A percentile compares a stretch with the other conserved stretches of the same genome.
phyloP scores from a whole-genome alignment of 53 echinoderm and acorn worm genomes.

The Mesocentrotus franciscanus region DNA sequence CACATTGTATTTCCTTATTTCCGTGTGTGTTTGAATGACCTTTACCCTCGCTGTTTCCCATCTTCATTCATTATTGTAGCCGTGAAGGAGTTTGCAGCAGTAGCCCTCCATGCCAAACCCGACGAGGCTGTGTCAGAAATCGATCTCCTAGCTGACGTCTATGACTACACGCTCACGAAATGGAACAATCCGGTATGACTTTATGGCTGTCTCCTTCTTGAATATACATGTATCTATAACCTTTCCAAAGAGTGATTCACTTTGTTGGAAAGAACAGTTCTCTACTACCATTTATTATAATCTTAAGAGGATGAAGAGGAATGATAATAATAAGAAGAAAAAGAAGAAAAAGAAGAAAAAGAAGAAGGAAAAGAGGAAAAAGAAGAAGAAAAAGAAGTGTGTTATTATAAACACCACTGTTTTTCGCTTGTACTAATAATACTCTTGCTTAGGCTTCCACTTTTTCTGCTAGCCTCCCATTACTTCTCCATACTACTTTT shows the following conservation, averaged over 20 bases:
- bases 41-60: not conserved
- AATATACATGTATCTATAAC: not conserved
- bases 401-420: no score
- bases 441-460: no score
- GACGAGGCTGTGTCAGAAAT: constrained; percentile 74
- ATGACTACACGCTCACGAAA: constrained; percentile 72
- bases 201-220: not conserved
- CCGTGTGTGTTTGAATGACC: not conserved
- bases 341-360: not conserved
- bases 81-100: constrained; percentile 70
- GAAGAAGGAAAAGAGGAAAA: not conserved
- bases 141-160: constrained; percentile 73
- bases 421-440: no score
- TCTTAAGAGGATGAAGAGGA: not conserved
- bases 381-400: not conserved
- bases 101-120: constrained; percentile 76
- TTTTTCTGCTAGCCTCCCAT: no score
- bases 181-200: constrained; percentile 48
- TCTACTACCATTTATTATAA: not conserved
- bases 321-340: not conserved
- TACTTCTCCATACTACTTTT: no score
- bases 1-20: no score
- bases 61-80: not conserved
- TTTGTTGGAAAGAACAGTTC: not conserved
- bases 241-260: not conserved